Conservation (phyloP, 2,113 vertebrate species). For the Carassius gibelio region DNA sequence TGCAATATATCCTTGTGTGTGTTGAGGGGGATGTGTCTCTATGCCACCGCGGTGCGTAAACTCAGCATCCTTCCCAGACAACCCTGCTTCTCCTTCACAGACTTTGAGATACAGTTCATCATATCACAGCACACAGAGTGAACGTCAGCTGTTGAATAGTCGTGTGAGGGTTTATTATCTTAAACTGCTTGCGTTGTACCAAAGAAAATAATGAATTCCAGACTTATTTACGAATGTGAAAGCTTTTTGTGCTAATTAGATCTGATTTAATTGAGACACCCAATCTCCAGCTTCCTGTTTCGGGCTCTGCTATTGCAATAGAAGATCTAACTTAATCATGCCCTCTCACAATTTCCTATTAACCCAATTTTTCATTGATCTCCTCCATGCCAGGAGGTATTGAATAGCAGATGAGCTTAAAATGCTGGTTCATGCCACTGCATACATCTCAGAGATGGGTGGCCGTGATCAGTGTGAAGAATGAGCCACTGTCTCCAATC, state of each 20-base stretch:
- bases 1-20: not conserved
- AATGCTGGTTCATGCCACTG: constrained; percentile 59
- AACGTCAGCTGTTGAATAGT: constrained; percentile 5
- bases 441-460: constrained; percentile 62
- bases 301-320: constrained; percentile 48
- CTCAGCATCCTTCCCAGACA: constrained; percentile 64
- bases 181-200: not conserved
- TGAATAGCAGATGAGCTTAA: constrained; percentile 59
- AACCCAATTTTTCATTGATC: constrained; percentile 67
- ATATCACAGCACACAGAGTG: constrained; percentile 9
- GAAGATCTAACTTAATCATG: constrained; percentile 68
- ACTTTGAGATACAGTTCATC: constrained; percentile 65
- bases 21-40: constrained; percentile 50
- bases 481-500: constrained; percentile 7
- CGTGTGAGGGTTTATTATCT: not conserved
- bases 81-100: constrained; percentile 58
- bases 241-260: constrained; percentile 64
- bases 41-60: constrained; percentile 61
- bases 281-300: constrained; percentile 55
- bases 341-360: constrained; percentile 64
- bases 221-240: constrained; percentile 51
- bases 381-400: constrained; percentile 58
- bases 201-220: constrained; percentile 25
- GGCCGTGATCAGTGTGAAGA: constrained; percentile 47
- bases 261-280: constrained; percentile 57